Evolutionary conservation across 35 echinoderm and acorn worm genomes (phyloP).

Genomic region (Eucidaris tribuloides): DNA sequence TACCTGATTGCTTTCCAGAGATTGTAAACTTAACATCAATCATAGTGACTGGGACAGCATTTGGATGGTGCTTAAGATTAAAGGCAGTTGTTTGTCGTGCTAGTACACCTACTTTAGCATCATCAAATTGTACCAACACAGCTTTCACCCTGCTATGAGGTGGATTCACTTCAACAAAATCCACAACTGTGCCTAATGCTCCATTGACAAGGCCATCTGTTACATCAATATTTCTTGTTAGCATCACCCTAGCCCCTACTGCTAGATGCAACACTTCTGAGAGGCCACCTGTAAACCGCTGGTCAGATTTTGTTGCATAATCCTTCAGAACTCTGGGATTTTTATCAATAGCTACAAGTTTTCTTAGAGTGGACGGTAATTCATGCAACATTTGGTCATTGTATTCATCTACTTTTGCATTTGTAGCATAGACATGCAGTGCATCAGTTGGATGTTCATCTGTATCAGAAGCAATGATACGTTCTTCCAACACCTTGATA

Average conservation of each 20-base stretch:
- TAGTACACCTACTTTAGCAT: conserved; percentile 22
- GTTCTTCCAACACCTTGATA: not conserved
- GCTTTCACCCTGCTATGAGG: not conserved
- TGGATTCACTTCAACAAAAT: not conserved
- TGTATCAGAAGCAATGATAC: not conserved
- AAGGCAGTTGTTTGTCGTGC: not conserved
- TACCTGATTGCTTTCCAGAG: not conserved
- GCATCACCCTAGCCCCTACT: conserved; percentile 51
- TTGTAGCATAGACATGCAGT: conserved; percentile 12
- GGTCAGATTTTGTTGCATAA: not conserved
- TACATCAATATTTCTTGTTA: conserved; percentile 57
- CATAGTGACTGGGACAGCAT: not conserved
- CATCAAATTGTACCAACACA: conserved; percentile 41
- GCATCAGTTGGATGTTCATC: not conserved
- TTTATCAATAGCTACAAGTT: not conserved
- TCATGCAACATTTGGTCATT: not conserved
- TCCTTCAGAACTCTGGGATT: not conserved
- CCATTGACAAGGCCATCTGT: conserved; percentile 51
- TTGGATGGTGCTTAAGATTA: not conserved
- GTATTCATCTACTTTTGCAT: not conserved
- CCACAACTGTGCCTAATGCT: conserved; percentile 36
- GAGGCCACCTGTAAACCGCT: not conserved
- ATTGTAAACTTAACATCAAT: conserved; percentile 33
- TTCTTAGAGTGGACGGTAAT: not conserved
- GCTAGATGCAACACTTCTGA: not conserved